phyloP scores from a whole-genome alignment of 2,113 vertebrate species.

The Pluvialis apricaria region DNA sequence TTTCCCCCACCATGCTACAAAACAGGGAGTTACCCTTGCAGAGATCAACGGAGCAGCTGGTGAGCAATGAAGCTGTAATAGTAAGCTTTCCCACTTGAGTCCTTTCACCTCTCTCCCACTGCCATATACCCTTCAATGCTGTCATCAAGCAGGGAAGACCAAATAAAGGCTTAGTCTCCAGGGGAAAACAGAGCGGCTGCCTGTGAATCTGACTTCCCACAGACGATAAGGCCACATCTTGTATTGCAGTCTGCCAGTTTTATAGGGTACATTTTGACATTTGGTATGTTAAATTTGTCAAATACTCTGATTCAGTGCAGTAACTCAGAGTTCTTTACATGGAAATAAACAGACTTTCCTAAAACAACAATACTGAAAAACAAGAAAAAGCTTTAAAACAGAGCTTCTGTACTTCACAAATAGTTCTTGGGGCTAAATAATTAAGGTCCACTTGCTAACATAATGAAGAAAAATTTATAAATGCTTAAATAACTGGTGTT shows the following conservation, averaged over 20 bases:
- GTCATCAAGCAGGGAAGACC: not conserved
- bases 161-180: not conserved
- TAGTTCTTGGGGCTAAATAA: not conserved
- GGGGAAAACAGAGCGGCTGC: not conserved
- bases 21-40: not conserved
- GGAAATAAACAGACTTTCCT: not conserved
- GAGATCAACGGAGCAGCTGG: accelerated
- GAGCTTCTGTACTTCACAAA: not conserved
- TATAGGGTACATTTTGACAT: not conserved
- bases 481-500: not conserved
- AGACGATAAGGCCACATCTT: not conserved
- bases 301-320: not conserved
- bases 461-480: not conserved
- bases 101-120: not conserved
- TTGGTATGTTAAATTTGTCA: not conserved
- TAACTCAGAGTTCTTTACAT: not conserved
- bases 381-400: not conserved
- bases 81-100: not conserved
- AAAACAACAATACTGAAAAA: not conserved
- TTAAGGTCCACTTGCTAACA: not conserved
- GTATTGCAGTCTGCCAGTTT: not conserved
- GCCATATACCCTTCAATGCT: not conserved
- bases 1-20: accelerated
- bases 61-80: not conserved
- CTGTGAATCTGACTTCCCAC: not conserved